phyloP scores from a whole-genome alignment of 2,113 vertebrate genomes.

The Cyphomyrus discorhynchus region DNA sequence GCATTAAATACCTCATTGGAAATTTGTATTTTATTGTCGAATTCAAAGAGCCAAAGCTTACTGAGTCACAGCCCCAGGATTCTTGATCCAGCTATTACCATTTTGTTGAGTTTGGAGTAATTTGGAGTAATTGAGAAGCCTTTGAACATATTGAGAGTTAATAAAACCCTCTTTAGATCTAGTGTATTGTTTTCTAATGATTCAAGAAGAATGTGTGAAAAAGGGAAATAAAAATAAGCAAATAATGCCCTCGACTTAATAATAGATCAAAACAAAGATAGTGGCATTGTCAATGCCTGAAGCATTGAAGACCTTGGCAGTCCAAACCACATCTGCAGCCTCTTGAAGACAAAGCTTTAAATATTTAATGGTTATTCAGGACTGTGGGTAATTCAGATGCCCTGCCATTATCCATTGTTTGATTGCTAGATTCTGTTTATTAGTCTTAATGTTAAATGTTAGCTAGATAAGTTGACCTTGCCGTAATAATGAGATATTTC shows the following conservation, averaged over 20 bases:
- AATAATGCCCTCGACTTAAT: background rate
- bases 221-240: background rate
- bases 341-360: background rate
- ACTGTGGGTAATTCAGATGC: background rate
- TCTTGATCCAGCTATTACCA: background rate
- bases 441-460: background rate
- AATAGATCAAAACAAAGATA: background rate
- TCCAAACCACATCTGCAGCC: background rate
- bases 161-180: background rate
- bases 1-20: background rate
- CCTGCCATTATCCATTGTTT: background rate
- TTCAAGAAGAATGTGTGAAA: background rate
- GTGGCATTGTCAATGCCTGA: background rate
- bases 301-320: background rate
- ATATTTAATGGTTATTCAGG: background rate
- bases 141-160: background rate
- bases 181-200: background rate
- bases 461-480: background rate
- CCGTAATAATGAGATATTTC: background rate
- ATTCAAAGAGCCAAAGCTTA: background rate
- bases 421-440: background rate
- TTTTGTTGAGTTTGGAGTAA: background rate
- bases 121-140: background rate
- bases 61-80: background rate
- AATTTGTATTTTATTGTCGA: background rate